phyloP scores from a whole-genome alignment of 2,113 vertebrate species.

The Galeopterus variegatus region DNA sequence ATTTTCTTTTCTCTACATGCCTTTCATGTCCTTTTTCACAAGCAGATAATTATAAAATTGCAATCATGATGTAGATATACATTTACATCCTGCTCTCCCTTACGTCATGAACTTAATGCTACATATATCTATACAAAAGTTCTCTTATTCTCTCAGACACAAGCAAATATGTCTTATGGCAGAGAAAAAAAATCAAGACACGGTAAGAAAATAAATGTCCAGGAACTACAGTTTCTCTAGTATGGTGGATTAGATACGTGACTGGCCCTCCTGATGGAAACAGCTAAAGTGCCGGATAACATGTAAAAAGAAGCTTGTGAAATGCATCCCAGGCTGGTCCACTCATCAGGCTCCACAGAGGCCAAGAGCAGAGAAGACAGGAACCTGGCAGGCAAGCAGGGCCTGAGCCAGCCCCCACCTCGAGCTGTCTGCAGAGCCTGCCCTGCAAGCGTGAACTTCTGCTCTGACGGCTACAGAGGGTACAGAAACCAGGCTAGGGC shows the following conservation, averaged over 20 bases:
- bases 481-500: too few species aligned
- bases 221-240: neutral
- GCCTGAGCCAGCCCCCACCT: neutral
- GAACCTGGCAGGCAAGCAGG: neutral
- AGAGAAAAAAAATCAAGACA: neutral
- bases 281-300: neutral
- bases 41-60: neutral
- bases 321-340: neutral
- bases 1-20: neutral
- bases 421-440: neutral
- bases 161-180: neutral
- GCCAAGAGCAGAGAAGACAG: neutral
- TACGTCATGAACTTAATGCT: fast-evolving
- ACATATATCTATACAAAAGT: neutral
- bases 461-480: neutral
- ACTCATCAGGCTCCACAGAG: too few species aligned
- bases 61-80: neutral
- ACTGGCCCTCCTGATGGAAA: neutral
- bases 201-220: neutral
- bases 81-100: neutral
- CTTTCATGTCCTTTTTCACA: neutral
- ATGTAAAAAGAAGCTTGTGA: neutral
- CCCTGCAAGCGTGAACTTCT: neutral
- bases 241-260: neutral
- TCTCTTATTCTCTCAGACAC: neutral